Evolutionary conservation across 2,888 invertebrate species (phyloP), one percentile per base, ranked within the genome.

Genomic region (Watsonalla cultraria): DNA sequence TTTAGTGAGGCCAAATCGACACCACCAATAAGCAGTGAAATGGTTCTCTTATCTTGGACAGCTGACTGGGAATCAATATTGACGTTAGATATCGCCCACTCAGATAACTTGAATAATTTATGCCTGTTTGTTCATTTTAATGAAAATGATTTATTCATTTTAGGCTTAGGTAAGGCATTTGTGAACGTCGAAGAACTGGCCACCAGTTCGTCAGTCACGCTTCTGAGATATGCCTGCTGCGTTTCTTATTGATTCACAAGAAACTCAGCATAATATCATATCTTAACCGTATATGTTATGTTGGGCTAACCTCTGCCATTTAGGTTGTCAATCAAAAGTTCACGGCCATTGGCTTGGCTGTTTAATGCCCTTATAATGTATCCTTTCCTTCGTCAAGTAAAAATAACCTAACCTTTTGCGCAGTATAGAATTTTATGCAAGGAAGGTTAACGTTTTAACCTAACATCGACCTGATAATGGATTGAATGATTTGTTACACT

Each of bases 281-380:
- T 6, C 33, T 53, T 7, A 47, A 48, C 8, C 37, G 13, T 54
- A 51, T 57, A 56, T 65, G 59, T n/a, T 67, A 64, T 68, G 67
- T 66, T 57, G 48, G 64, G 58, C 52, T 56, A 66, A 71, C 71
- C 71, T 72, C 59, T 68, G 75, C 69, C 74, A 77, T 80, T 81
- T 78, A 69, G 69, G 64, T 66, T 76, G 77, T 79, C 80, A 76
- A 73, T 78, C 80, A 79, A 79, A 80, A 81, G 78, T 77, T 78
- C 76, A 80, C 64, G 78, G 78, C 71, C 72, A 65, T 60, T 73
- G 65, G 58, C 42, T 56, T 47, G 56, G 60, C 56, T 65, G 74
- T 65, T 70, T 68, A 72, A 70, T 76, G 76, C 72, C 80, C 77
- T 78, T 80, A 80, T 70, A 63, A 69, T 65, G 67, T 62, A 66